A percentile compares a stretch with the other conserved stretches of the same genome.
Conservation (phyloP, 2,113 vertebrate species). For the Mustela lutreola region DNA sequence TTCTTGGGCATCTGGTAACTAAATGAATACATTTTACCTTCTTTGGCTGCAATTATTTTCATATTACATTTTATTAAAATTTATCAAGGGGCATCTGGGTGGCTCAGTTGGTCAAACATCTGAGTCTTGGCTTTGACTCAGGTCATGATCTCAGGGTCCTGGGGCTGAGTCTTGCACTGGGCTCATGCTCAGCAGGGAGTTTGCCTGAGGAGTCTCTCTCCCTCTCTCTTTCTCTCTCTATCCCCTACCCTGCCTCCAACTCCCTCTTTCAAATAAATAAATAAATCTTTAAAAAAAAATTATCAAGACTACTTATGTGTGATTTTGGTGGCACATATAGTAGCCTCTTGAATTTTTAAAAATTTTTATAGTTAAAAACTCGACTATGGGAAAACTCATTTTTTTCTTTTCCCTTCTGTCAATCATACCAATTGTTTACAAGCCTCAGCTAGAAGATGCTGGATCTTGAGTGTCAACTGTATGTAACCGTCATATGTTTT, state of each 20-base stretch:
- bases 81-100: not conserved
- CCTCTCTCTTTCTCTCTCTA: not conserved
- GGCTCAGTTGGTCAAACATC: not conserved
- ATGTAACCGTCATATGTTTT: not conserved
- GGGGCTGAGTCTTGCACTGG: not conserved
- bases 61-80: not conserved
- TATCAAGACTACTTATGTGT: not conserved
- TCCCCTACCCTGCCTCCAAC: not conserved
- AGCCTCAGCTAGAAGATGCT: not conserved
- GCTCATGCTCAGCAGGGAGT: not conserved
- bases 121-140: not conserved
- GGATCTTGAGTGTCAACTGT: not conserved
- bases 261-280: not conserved
- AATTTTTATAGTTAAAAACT: slow-evolving; percentile 35
- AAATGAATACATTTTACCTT: not conserved
- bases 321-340: not conserved
- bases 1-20: not conserved
- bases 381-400: not conserved
- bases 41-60: slow-evolving; percentile 29
- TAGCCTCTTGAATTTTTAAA: not conserved
- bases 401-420: not conserved
- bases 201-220: not conserved
- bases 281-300: not conserved
- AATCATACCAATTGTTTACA: not conserved
- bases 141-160: not conserved